Evolutionary conservation across 1,140 invertebrate genomes (phyloP).

Genomic region (Cotesia typhae): DNA sequence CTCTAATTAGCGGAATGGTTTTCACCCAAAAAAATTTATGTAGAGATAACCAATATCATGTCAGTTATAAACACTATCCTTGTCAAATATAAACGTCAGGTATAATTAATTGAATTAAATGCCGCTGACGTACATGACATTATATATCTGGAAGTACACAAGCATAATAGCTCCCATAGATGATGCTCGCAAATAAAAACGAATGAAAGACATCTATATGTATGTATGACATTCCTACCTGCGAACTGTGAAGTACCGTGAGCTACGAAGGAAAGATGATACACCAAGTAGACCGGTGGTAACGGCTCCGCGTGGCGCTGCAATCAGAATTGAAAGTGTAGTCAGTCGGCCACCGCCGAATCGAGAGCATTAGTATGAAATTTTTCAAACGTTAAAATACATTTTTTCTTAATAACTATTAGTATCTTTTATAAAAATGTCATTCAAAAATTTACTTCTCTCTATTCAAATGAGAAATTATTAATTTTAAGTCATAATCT

Average conservation of each 20-base stretch:
- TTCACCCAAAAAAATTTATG: no score
- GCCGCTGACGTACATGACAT: background rate
- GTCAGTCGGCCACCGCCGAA: slow-evolving; percentile 38
- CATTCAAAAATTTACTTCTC: no score
- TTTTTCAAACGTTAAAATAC: background rate
- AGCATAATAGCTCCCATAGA: background rate
- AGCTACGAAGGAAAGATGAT: background rate
- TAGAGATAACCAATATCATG: no score
- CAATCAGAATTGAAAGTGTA: slow-evolving; percentile 36
- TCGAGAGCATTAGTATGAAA: slow-evolving; percentile 23
- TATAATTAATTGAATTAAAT: background rate
- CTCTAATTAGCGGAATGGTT: no score
- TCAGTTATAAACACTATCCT: no score
- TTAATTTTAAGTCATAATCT: no score
- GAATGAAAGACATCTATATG: background rate
- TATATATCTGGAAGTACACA: background rate
- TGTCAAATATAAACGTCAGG: background rate
- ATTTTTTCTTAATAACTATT: slow-evolving; percentile 1
- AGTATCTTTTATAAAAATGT: background rate
- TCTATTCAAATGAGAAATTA: no score
- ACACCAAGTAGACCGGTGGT: slow-evolving; percentile 3
- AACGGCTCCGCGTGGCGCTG: slow-evolving; percentile 35
- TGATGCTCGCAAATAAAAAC: background rate
- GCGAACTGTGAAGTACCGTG: slow-evolving; percentile 4
- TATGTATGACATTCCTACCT: slow-evolving; percentile 24